These are phyloP conservation scores for Cerastoderma edule DNA, from an alignment of 2,888 invertebrate species.

Conservation along the genomic window DNA sequence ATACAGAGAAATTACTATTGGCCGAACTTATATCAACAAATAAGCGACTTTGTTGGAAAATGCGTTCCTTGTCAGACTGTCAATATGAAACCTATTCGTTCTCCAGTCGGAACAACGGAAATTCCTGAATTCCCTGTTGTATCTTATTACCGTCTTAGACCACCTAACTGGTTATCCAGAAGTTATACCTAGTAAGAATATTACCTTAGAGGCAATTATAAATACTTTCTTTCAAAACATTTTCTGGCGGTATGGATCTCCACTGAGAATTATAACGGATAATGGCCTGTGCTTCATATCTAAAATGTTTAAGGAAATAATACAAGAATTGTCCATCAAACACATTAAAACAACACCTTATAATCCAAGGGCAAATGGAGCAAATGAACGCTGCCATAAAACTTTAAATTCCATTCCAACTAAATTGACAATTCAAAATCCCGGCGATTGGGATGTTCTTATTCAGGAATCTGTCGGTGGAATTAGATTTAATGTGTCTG, in stretches of 20 bases:
- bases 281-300: not conserved
- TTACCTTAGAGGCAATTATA: not conserved
- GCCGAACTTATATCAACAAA: slow-evolving; percentile 34
- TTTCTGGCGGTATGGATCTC: not conserved
- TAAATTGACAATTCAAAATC: slow-evolving; percentile 34
- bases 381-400: slow-evolving; percentile 38
- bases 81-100: slow-evolving; percentile 26
- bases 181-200: slow-evolving; percentile 19
- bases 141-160: slow-evolving; percentile 44
- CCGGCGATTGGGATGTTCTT: slow-evolving; percentile 42
- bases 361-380: slow-evolving; percentile 26
- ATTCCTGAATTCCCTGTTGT: slow-evolving; percentile 47
- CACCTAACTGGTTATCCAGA: slow-evolving; percentile 33
- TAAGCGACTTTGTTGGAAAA: slow-evolving; percentile 17
- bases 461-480: slow-evolving; percentile 53
- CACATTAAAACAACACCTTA: slow-evolving; percentile 32
- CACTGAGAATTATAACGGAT: not conserved
- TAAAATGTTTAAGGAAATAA: slow-evolving; percentile 24
- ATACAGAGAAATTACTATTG: slow-evolving; percentile 42
- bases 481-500: slow-evolving; percentile 45
- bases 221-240: not conserved
- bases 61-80: slow-evolving; percentile 38
- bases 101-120: slow-evolving; percentile 51
- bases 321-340: slow-evolving; percentile 24
- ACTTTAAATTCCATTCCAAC: slow-evolving; percentile 35